Base-by-base conservation (phyloP, 1,140 invertebrate genomes). In the Semibalanus balanoides region DNA sequence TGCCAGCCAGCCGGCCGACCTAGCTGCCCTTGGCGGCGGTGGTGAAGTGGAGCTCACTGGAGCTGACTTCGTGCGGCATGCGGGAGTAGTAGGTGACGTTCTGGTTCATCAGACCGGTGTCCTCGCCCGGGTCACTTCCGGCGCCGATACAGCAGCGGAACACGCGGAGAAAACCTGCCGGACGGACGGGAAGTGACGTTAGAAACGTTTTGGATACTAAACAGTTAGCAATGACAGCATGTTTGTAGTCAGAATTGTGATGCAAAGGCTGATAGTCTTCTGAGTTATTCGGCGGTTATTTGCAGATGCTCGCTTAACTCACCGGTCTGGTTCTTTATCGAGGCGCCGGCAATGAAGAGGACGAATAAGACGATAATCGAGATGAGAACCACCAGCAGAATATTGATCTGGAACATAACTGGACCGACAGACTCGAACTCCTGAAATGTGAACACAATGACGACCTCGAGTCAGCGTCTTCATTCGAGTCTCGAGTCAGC, bases 361-460 rank as follows among this genome's bases (percentile, higher is more conserved):
- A 80, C 79, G 30, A 81, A 74, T 76, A 83, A 84, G 0, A 86
- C 77, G 14, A 82, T 74, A 5, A 85, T 76, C 28, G 83, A 82
- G 3, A 83, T 22, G 17, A 85, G 73, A 30, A 81, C 81, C 73
- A 85, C 80, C 27, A 82, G 79, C 22, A 83, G 80, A 69, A 84
- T 83, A 43, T 83, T 83, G 3, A 83, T 81, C 64, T 85, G 80
- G 77, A 86, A 83, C 77, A 82, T 83, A 5, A 80, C 78, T 0
- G 84, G 83, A 7, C 84, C 84, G 0, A 80, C 31, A 5, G 75
- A 74, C 1, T 82, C 82, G 77, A 85, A 84, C 76, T 83, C 78
- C 84, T 85, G 81, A n/a, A 81, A 78, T 74, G 75, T 74, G 74
- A 51, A 19, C 28, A 29, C 3, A 31, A 28, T 70, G 27, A 35